phyloP scores from a whole-genome alignment of 2,113 vertebrate genomes.

The Philantomba maxwellii region DNA sequence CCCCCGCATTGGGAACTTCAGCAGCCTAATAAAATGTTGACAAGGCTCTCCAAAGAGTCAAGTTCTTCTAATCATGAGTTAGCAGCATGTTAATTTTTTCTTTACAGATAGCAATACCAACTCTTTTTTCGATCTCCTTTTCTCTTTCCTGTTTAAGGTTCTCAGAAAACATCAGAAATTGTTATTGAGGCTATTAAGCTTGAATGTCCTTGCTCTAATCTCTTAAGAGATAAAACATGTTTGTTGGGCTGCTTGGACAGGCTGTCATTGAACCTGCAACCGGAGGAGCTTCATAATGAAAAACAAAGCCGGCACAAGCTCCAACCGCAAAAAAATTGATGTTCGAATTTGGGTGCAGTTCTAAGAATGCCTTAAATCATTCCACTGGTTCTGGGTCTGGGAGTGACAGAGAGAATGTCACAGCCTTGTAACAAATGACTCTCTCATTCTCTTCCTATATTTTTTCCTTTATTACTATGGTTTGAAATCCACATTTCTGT shows the following conservation, averaged over 20 bases:
- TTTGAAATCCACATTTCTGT: background rate
- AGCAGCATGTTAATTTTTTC: background rate
- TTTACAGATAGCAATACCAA: background rate
- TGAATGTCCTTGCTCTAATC: background rate
- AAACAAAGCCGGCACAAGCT: background rate
- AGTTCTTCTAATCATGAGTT: accelerated
- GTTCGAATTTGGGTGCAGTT: background rate
- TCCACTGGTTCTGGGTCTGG: background rate
- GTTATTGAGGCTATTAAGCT: background rate
- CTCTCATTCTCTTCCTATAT: background rate
- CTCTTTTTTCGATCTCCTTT: background rate
- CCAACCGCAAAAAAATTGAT: background rate
- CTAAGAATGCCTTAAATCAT: background rate
- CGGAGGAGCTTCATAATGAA: background rate
- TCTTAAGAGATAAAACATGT: background rate
- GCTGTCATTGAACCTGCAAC: background rate
- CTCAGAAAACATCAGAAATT: background rate
- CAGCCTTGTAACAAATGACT: background rate
- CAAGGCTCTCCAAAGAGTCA: background rate
- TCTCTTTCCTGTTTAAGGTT: background rate
- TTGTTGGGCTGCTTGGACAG: background rate
- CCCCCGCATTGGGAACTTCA: accelerated
- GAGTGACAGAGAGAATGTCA: background rate
- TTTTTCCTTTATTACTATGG: background rate
- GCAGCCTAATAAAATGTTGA: background rate